A percentile compares a stretch with the other conserved stretches of the same genome.
Evolutionary conservation across 2,797 vertebrate genomes (phyloP).

Genomic region (Hippocampus kuda): DNA sequence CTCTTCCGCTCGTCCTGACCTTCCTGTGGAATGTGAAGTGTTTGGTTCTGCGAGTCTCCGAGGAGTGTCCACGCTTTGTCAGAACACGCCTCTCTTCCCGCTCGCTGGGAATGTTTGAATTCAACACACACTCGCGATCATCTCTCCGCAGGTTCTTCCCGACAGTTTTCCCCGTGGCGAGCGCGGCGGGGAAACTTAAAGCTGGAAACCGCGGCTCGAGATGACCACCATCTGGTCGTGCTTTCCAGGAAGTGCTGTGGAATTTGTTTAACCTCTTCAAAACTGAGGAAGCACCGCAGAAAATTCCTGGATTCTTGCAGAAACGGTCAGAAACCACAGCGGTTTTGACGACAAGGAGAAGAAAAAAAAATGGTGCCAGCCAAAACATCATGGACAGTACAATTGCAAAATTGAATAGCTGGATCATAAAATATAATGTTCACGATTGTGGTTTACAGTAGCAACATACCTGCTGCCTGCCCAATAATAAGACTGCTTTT

Average conservation of each 20-base stretch:
- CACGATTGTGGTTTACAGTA: too few species aligned
- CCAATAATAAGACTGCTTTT: too few species aligned
- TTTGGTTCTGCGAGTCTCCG: slow-evolving; percentile 27
- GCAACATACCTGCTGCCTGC: too few species aligned
- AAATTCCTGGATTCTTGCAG: not conserved
- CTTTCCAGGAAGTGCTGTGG: not conserved
- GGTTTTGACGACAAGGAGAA: not conserved
- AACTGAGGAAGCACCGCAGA: not conserved
- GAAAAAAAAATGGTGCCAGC: not conserved
- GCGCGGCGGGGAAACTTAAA: not conserved
- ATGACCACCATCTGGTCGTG: not conserved
- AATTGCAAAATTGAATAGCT: not conserved
- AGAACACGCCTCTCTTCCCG: slow-evolving; percentile 40
- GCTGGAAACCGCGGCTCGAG: not conserved
- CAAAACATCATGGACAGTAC: not conserved
- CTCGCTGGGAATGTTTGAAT: slow-evolving; percentile 12
- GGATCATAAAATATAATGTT: too few species aligned
- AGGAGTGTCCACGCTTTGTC: slow-evolving; percentile 51
- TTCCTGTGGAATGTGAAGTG: slow-evolving; percentile 52
- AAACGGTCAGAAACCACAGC: not conserved
- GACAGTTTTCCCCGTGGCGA: not conserved
- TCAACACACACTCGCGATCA: slow-evolving; percentile 5
- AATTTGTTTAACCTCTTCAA: not conserved
- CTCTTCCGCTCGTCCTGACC: slow-evolving; percentile 23
- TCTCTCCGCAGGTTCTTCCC: not conserved